phyloP scores from a whole-genome alignment of 2,797 vertebrate species.

The Catostomus latipinnis region DNA sequence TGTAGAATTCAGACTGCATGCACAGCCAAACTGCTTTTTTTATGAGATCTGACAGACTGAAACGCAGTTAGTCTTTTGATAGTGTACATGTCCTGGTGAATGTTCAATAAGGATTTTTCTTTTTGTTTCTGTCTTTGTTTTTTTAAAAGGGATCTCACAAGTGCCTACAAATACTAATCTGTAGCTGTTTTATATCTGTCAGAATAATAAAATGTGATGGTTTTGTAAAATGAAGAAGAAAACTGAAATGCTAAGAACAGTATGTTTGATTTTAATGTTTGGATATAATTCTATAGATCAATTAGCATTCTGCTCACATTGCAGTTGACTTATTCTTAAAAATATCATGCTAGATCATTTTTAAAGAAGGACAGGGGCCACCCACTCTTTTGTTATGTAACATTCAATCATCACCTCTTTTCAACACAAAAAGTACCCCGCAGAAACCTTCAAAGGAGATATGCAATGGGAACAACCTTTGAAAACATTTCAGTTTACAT shows the following conservation, averaged over 20 bases:
- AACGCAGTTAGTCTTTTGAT: constrained; percentile 1
- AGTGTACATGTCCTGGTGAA: constrained; percentile 7
- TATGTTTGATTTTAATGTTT: constrained; percentile 4
- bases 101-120: constrained; percentile 11
- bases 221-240: constrained; percentile 5
- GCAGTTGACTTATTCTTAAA: constrained; percentile 25
- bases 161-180: constrained; percentile 37
- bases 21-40: constrained; percentile 54
- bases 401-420: neutral
- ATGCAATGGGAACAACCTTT: no score
- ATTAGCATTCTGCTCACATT: constrained; percentile 20
- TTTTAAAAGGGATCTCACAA: constrained; percentile 1
- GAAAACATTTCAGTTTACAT: neutral
- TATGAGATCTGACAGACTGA: constrained; percentile 47
- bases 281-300: constrained; percentile 24
- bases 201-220: neutral
- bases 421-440: neutral
- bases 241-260: constrained; percentile 17
- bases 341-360: constrained; percentile 17
- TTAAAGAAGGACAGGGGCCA: neutral
- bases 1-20: constrained; percentile 65
- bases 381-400: neutral
- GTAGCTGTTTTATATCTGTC: constrained; percentile 17
- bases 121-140: constrained; percentile 13
- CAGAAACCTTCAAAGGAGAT: neutral